A percentile compares a stretch with the other conserved stretches of the same genome.
Evolutionary conservation across 2,797 vertebrate species (phyloP).

Genomic region (Melanotaenia pygmaea): DNA sequence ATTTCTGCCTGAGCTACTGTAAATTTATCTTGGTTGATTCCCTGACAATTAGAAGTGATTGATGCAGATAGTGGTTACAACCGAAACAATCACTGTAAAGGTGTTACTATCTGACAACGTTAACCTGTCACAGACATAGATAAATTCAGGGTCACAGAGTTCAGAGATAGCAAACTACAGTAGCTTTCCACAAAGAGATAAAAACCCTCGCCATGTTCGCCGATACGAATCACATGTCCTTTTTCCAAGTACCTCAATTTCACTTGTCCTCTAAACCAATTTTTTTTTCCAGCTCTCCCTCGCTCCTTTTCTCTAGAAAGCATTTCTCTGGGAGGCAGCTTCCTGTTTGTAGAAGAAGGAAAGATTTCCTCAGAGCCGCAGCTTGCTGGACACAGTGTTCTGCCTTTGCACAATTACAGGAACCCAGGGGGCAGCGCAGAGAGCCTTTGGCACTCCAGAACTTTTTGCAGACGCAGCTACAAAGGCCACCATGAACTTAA

Average conservation of each 20-base stretch:
- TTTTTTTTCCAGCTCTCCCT: conserved; percentile 32
- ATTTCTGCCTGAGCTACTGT: neutral
- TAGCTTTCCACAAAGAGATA: conserved; percentile 23
- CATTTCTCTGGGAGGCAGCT: conserved; percentile 71
- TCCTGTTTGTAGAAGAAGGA: conserved; percentile 84
- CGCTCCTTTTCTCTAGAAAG: conserved; percentile 67
- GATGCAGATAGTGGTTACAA: neutral
- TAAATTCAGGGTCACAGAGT: conserved; percentile 4
- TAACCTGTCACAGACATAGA: conserved; percentile 8
- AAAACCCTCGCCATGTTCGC: conserved; percentile 23
- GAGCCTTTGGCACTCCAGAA: conserved; percentile 56
- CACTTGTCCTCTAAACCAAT: conserved; percentile 18
- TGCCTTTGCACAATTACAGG: conserved; percentile 84
- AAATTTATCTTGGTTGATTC: conserved; percentile 30
- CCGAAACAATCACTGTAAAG: conserved; percentile 8
- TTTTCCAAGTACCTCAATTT: conserved; percentile 45
- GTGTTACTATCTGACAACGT: conserved; percentile 9
- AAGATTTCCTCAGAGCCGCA: conserved; percentile 81
- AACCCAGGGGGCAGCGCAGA: conserved; percentile 78
- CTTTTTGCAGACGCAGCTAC: conserved; percentile 27
- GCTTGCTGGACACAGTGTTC: conserved; percentile 81
- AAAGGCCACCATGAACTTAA: conserved; percentile 20
- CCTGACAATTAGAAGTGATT: conserved; percentile 21
- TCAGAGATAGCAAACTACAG: conserved; percentile 23
- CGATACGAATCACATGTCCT: conserved; percentile 34